These are phyloP conservation scores for Cairina moschata DNA, from an alignment of 2,113 vertebrate species.

Conservation along the genomic window DNA sequence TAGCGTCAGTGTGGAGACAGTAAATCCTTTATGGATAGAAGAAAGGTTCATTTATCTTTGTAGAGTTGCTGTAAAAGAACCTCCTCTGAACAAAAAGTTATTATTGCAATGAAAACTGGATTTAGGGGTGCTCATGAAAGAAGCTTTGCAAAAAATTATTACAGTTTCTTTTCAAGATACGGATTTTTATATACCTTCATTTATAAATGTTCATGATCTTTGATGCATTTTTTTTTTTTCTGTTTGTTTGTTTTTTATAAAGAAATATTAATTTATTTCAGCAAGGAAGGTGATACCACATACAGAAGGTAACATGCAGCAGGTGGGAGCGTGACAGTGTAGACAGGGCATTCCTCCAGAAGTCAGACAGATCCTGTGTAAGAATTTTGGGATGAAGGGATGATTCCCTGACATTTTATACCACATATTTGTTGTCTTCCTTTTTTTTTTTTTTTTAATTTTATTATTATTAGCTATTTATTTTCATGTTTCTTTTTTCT, in stretches of 20 bases:
- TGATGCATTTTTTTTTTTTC: neutral
- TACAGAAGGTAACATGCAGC: neutral
- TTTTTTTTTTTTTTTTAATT: no score
- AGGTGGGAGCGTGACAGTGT: neutral
- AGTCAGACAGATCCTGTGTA: neutral
- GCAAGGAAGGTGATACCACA: neutral
- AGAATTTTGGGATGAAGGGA: neutral
- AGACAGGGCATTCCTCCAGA: neutral
- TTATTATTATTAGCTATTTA: no score
- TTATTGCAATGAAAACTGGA: neutral
- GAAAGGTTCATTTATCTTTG: slow-evolving; percentile 42
- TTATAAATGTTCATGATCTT: neutral
- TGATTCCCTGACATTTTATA: neutral
- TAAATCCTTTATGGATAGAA: slow-evolving; percentile 37
- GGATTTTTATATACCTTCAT: neutral
- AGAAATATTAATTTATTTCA: neutral
- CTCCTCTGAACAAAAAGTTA: neutral
- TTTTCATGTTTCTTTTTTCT: neutral
- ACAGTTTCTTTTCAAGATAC: neutral
- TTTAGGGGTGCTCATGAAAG: neutral
- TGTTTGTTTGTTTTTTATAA: no score
- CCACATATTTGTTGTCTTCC: neutral
- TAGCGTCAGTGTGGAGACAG: neutral
- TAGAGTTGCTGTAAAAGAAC: neutral
- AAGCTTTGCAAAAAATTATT: neutral